Percentiles rank a stretch among this genome's conserved stretches.
Conservation (phyloP, 2,797 vertebrate genomes). For the Odontamblyopus lacepedii region DNA sequence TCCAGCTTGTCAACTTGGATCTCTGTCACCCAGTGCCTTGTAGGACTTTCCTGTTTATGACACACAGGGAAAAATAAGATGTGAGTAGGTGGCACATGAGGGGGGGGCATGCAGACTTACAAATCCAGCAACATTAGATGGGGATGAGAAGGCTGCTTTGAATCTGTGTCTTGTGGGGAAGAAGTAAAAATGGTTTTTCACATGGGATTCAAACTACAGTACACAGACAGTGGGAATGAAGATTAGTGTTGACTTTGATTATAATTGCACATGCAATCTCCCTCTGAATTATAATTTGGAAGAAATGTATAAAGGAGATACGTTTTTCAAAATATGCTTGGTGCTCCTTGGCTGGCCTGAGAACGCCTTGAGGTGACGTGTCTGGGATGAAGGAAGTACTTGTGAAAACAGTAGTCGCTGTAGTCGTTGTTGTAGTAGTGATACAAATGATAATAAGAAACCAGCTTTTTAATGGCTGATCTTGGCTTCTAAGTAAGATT, state of each 20-base stretch:
- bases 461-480: too few relatives aligned
- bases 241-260: neutral
- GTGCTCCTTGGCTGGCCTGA: too few relatives aligned
- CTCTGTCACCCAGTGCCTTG: constrained; percentile 57
- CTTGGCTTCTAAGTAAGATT: too few relatives aligned
- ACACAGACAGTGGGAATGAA: neutral
- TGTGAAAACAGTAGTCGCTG: too few relatives aligned
- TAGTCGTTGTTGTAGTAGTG: too few relatives aligned
- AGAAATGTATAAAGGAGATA: neutral
- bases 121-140: constrained; percentile 19
- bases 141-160: constrained; percentile 15
- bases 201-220: constrained; percentile 8
- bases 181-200: constrained; percentile 3
- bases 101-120: constrained; percentile 27
- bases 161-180: constrained; percentile 23
- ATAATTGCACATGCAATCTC: neutral
- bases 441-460: too few relatives aligned
- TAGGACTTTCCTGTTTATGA: constrained; percentile 48
- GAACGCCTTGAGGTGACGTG: too few relatives aligned
- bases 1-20: constrained; percentile 70
- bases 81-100: constrained; percentile 37
- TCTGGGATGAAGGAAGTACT: too few relatives aligned
- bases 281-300: neutral
- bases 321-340: neutral
- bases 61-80: constrained; percentile 36